A percentile compares a stretch with the other conserved stretches of the same genome.
Conservation (phyloP, 2,797 vertebrate genomes). For the Helarctos malayanus region DNA sequence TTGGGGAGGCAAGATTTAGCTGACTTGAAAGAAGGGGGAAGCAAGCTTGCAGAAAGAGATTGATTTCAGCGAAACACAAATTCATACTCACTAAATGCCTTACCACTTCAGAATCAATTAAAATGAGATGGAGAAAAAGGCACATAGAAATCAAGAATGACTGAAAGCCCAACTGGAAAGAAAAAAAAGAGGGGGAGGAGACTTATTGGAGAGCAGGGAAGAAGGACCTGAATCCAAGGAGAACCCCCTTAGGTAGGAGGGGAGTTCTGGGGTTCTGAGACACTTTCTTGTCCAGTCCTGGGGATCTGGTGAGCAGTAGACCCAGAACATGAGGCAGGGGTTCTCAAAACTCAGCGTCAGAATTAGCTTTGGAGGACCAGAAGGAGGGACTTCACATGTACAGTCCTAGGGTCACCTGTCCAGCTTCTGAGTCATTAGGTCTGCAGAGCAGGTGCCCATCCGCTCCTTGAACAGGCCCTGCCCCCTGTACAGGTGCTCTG, state of each 20-base stretch:
- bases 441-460: background rate
- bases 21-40: slow-evolving; percentile 83
- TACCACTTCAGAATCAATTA: slow-evolving; percentile 87
- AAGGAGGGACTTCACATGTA: background rate
- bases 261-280: background rate
- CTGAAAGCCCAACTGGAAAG: background rate
- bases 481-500: background rate
- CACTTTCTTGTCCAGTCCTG: background rate
- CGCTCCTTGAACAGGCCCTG: no score
- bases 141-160: slow-evolving; percentile 44
- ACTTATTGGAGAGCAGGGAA: background rate
- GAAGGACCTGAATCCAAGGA: background rate
- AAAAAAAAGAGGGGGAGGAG: background rate
- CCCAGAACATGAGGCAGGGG: background rate
- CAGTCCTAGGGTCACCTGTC: background rate
- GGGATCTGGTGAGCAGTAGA: background rate
- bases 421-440: background rate
- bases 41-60: slow-evolving; percentile 86
- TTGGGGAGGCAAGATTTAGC: slow-evolving; percentile 81
- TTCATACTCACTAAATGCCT: slow-evolving; percentile 82
- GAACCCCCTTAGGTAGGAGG: background rate
- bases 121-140: slow-evolving; percentile 77
- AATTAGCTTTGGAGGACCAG: background rate
- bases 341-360: background rate
- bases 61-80: slow-evolving; percentile 85